A percentile compares a stretch with the other conserved stretches of the same genome.
phyloP scores from a whole-genome alignment of 30 jellyfish, hydroid and myxozoan genomes.

The Hydractinia echinata region DNA sequence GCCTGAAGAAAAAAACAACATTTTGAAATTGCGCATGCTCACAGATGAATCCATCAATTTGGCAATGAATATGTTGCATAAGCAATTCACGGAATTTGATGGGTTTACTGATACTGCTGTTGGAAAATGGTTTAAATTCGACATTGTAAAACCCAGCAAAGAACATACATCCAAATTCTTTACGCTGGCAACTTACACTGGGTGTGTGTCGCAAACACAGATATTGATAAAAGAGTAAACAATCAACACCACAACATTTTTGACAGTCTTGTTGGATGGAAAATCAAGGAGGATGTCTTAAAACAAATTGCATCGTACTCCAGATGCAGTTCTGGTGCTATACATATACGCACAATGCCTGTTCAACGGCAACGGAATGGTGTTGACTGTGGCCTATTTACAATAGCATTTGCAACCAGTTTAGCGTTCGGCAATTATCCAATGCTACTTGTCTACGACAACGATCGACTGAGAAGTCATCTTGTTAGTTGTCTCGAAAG shows the following conservation, averaged over 20 bases:
- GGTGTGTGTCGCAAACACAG: conserved; percentile 30
- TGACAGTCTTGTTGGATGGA: too few species aligned
- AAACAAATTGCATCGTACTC: too few species aligned
- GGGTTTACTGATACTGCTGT: conserved; percentile 7
- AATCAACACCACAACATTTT: too few species aligned
- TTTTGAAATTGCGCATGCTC: not conserved
- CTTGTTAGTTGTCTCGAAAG: not conserved
- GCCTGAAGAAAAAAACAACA: not conserved
- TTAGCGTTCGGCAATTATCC: too few species aligned
- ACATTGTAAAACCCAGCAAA: not conserved
- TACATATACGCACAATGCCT: too few species aligned
- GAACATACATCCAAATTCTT: conserved; percentile 20
- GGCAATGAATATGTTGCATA: not conserved
- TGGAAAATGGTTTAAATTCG: not conserved
- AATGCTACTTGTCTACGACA: not conserved
- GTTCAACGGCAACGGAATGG: too few species aligned
- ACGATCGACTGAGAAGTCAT: not conserved
- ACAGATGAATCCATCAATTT: conserved; percentile 21
- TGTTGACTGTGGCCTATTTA: too few species aligned
- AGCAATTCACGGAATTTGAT: not conserved
- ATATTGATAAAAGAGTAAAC: not conserved
- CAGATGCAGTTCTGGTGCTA: too few species aligned
- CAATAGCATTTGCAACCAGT: too few species aligned
- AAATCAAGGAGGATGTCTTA: too few species aligned
- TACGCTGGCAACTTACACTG: conserved; percentile 25